Evolutionary conservation across 2,888 invertebrate species (phyloP).

Genomic region (Drosophila barbarae): DNA sequence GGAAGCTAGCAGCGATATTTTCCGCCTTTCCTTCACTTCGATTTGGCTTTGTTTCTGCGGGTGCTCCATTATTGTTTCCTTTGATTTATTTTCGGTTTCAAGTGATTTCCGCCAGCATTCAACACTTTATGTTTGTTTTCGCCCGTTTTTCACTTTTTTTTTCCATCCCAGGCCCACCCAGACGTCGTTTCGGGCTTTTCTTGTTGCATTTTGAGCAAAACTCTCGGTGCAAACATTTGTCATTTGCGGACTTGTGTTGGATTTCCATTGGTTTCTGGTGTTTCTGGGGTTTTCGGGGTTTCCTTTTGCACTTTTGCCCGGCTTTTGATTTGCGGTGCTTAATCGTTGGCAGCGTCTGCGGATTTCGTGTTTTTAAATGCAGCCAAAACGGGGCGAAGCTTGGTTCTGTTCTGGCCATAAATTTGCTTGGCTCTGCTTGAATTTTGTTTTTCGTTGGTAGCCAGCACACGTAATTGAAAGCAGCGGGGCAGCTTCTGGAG

Average conservation of each 20-base stretch:
- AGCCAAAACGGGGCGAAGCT: constrained; percentile 29
- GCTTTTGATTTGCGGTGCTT: constrained; percentile 67
- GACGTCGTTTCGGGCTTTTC: constrained; percentile 10
- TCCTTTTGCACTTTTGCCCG: constrained; percentile 33
- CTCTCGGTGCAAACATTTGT: constrained; percentile 52
- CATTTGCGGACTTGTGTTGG: constrained; percentile 38
- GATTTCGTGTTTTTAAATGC: constrained; percentile 43
- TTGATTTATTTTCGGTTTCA: constrained; percentile 73
- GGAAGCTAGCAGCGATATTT: constrained; percentile 57
- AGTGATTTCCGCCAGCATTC: constrained; percentile 73
- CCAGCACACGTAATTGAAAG: constrained; percentile 64
- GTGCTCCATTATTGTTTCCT: constrained; percentile 63
- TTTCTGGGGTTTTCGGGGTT: constrained; percentile 34
- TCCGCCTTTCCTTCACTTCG: constrained; percentile 36
- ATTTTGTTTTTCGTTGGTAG: constrained; percentile 23
- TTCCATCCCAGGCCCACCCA: background rate
- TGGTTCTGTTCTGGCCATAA: constrained; percentile 59
- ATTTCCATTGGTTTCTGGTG: constrained; percentile 46
- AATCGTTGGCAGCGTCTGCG: constrained; percentile 69
- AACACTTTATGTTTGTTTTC: constrained; percentile 66
- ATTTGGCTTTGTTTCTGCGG: constrained; percentile 34
- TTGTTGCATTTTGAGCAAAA: constrained; percentile 35
- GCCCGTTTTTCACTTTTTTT: constrained; percentile 21
- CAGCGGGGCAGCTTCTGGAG: constrained; percentile 61
- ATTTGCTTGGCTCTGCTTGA: constrained; percentile 42